These are phyloP conservation scores for Sericinus montela DNA, from an alignment of 2,888 invertebrate species.

Conservation along the genomic window DNA sequence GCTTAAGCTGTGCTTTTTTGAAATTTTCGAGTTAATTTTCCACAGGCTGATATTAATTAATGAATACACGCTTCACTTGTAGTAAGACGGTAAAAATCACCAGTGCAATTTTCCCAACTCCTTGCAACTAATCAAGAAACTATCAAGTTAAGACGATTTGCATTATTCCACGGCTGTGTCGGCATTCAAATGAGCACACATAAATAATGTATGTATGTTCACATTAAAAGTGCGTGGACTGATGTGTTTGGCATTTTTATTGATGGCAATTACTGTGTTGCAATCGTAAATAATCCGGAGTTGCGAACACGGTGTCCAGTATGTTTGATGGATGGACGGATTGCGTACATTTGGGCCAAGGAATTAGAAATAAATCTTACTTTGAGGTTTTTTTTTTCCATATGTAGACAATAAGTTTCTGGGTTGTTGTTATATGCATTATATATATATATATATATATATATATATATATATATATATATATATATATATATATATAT, in stretches of 20 bases:
- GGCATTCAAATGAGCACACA: conserved; percentile 22
- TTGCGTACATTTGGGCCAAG: conserved; percentile 10
- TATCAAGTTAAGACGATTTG: conserved; percentile 9
- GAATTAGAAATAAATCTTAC: not conserved
- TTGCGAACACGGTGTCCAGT: conserved; percentile 4
- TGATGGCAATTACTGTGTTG: conserved; percentile 30
- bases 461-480: no score
- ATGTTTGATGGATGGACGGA: conserved; percentile 9
- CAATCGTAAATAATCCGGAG: conserved; percentile 26
- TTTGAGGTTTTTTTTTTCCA: not conserved
- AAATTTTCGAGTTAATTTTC: no score
- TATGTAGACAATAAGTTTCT: not conserved
- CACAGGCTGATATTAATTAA: no score
- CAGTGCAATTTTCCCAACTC: not conserved
- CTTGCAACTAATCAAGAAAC: conserved; percentile 7
- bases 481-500: no score
- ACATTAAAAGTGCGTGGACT: conserved; percentile 29
- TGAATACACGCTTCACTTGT: no score
- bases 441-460: no score
- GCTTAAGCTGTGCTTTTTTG: no score
- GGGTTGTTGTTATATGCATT: no score
- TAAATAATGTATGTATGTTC: conserved; percentile 33
- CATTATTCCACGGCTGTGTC: conserved; percentile 15
- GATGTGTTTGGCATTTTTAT: conserved; percentile 35
- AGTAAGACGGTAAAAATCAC: not conserved